Conservation (phyloP, 2,888 invertebrate genomes). For the Gisinianus flammeolus region DNA sequence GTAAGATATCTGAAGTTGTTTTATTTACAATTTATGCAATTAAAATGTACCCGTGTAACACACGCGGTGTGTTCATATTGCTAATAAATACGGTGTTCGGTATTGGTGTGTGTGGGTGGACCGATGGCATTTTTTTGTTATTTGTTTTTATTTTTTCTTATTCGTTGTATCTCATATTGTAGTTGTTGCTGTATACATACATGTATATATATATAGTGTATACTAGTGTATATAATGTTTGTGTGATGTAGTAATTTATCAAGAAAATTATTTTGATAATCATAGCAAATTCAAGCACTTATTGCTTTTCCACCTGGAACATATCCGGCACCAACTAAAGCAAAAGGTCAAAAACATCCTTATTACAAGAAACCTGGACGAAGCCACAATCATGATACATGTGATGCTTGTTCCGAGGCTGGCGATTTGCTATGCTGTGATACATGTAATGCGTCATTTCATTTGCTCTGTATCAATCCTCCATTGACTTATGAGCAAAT, state of each 20-base stretch:
- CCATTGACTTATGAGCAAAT: constrained; percentile 86
- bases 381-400: constrained; percentile 89
- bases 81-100: too few relatives aligned
- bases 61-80: too few relatives aligned
- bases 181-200: too few relatives aligned
- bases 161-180: not conserved
- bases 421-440: constrained; percentile 96
- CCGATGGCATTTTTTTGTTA: too few relatives aligned
- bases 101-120: too few relatives aligned
- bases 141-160: not conserved
- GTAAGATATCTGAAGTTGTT: too few relatives aligned
- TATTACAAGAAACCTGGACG: constrained; percentile 86
- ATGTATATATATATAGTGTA: too few relatives aligned
- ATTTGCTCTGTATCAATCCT: constrained; percentile 94
- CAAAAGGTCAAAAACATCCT: constrained; percentile 74
- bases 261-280: too few relatives aligned
- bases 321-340: constrained; percentile 75
- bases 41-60: not conserved
- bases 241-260: too few relatives aligned
- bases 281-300: constrained; percentile 83
- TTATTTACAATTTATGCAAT: too few relatives aligned
- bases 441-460: constrained; percentile 93
- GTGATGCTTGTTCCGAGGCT: constrained; percentile 93
- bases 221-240: too few relatives aligned
- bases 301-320: constrained; percentile 67